Base-by-base conservation (phyloP, 1,140 invertebrate genomes). In the Phthorimaea operculella region DNA sequence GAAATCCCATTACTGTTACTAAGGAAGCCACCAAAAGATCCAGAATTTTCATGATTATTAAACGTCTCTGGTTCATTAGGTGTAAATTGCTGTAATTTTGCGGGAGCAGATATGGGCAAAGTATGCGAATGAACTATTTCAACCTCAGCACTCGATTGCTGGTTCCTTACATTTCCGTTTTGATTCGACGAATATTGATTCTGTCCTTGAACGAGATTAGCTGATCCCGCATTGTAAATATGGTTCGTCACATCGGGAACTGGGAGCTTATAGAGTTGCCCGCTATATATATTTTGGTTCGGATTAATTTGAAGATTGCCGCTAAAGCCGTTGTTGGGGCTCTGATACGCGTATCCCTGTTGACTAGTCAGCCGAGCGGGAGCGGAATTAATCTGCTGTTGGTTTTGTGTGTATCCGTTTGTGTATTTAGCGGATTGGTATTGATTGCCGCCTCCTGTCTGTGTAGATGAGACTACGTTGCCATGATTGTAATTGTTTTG, bases 171-270 rank as follows among this genome's bases (percentile, higher is more conserved):
- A 55, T 61, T 63, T 17, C 53, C 54, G 12, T 39, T 51, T 48
- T 34, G 54, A 42, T 36, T 33, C 9, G 8, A 18, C 21, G 21
- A 8, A 47, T 62, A 17, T 58, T 65, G 52, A 34, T 60, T 1
- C 53, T 39, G 17, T 1, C 16, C 9, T 50, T 60, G 62, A 18
- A 63, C 51, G 11, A 62, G 10, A 33, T 65, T 61, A 1, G 45
- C 59, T 7, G 52, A 42, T 55, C 51, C 62, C 16, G 68, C 55
- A 53, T 84, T 84, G 57, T 79, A 80, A 55, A 79, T 68, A 59
- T 82, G 70, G 45, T 63, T 69, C 12, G 75, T 82, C 5, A 84
- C 79, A 36, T 76, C 72, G 49, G 79, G 79, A 28, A 84, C 79
- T 21, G 79, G 67, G 12, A 73, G 65, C 59, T 82, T 70, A 51